Evolutionary conservation across 2,797 vertebrate genomes (phyloP), one percentile per base, ranked within the genome.

Genomic region (Argya squamiceps): DNA sequence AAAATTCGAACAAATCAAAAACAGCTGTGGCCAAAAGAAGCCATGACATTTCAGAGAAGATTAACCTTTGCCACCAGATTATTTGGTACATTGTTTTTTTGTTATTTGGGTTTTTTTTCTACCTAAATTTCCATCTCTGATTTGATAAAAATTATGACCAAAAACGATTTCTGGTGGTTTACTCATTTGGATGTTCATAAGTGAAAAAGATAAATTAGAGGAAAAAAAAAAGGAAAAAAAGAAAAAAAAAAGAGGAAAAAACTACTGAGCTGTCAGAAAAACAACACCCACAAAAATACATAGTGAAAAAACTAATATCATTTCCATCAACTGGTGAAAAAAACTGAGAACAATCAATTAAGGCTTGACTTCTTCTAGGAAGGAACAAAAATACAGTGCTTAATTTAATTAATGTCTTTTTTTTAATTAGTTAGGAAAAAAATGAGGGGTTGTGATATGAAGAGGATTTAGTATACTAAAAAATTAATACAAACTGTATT

Each of bases 171-270:
- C 22, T 29, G 12, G 27, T 80, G 10, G 20, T 67, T 49, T 84
- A 7, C 21, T 39, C 5, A 3, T 58, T 70, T 16, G 19, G 5
- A 46, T 56, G 13, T 32, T 78, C 22, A 34, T 3, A 17, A 8
- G 0, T 34, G 0, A 11, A 26, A 71, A 46, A n/a, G 11, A 11
- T 20, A 12, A 21, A 19, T 19, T 6, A 11, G 34, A 4, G 14
- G 4, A 2, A 27, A 29, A 8, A 21, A 12, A 5, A 3, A 8
- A 10, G 3, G 4, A 3, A 11, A 12, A 18, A 16, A 29, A 21
- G n/a, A 44, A 3, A 5, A 5, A 6, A 20, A 14, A 4, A 24
- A 7, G n/a, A 8, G 1, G 4, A 3, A 22, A 30, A 68, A 23
- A 21, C 4, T 12, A 56, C 15, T 49, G 39, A 58, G 15, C 15